Percentiles rank a stretch among this genome's conserved stretches.
These are phyloP conservation scores for Hypothenemus hampei DNA, from an alignment of 1,140 invertebrate species.

Conservation along the genomic window DNA sequence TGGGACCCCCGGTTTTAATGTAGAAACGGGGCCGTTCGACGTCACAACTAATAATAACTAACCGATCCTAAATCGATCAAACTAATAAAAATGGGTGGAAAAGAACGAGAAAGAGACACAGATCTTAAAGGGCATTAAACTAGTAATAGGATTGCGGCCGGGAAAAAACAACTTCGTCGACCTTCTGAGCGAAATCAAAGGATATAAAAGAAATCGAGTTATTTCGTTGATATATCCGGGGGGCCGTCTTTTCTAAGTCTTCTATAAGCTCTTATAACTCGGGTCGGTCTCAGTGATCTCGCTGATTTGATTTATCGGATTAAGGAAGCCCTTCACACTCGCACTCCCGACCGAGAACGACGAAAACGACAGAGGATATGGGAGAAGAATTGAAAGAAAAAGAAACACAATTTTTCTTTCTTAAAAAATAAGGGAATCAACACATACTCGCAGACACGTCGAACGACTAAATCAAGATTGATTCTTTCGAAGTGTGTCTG, in stretches of 20 bases:
- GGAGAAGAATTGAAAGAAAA: too few species aligned
- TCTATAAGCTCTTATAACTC: conserved; percentile 35
- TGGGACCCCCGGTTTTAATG: conserved; percentile 11
- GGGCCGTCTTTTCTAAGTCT: conserved; percentile 30
- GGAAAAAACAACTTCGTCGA: conserved; percentile 7
- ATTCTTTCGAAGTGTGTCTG: conserved; percentile 11
- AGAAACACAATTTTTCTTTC: conserved; percentile 39
- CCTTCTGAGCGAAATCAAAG: conserved; percentile 25
- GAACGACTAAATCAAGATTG: conserved; percentile 24
- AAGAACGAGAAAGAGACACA: too few species aligned
- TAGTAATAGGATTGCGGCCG: conserved; percentile 18
- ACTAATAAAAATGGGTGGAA: too few species aligned
- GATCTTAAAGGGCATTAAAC: conserved; percentile 3
- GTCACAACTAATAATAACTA: too few species aligned
- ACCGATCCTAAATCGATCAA: too few species aligned
- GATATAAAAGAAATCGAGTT: conserved; percentile 28
- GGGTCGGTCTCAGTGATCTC: conserved; percentile 35
- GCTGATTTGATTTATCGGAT: conserved; percentile 42
- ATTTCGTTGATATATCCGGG: conserved; percentile 24
- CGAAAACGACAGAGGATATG: too few species aligned
- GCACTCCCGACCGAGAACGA: too few species aligned
- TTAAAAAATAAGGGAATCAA: conserved; percentile 35
- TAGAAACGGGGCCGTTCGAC: too few species aligned
- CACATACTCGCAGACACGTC: conserved; percentile 28
- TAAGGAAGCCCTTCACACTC: conserved; percentile 37